Evolutionary conservation across 2,888 invertebrate species (phyloP).

Genomic region (Lumbricus terrestris): DNA sequence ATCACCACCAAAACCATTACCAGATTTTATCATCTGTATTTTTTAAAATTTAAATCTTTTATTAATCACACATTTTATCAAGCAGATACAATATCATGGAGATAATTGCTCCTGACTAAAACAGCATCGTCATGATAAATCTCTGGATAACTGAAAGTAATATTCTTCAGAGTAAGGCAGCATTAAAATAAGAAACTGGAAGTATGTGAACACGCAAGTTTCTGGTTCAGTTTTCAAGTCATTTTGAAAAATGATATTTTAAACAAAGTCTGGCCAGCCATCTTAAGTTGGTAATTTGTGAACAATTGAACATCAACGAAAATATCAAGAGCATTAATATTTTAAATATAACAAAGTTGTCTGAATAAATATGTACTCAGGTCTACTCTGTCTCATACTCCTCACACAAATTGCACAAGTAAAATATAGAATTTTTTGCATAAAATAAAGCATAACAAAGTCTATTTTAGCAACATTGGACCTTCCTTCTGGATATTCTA

Average conservation of each 20-base stretch:
- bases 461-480: no score
- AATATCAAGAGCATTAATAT: not conserved
- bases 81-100: not conserved
- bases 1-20: not conserved
- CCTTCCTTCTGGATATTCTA: no score
- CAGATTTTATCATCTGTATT: no score
- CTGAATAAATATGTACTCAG: not conserved
- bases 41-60: not conserved
- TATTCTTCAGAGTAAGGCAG: not conserved
- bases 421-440: no score
- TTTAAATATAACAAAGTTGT: not conserved
- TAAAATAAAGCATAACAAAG: no score
- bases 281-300: not conserved
- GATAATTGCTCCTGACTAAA: no score
- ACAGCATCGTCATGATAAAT: no score
- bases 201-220: not conserved
- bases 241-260: not conserved
- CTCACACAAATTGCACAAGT: not conserved
- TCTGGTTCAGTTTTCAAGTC: not conserved
- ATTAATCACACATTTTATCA: not conserved
- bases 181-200: not conserved
- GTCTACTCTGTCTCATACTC: not conserved
- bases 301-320: not conserved
- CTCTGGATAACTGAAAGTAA: not conserved
- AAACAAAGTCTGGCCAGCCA: not conserved